These are phyloP conservation scores for Luffia ferchaultella DNA, from an alignment of 2,888 invertebrate species.

Conservation along the genomic window DNA sequence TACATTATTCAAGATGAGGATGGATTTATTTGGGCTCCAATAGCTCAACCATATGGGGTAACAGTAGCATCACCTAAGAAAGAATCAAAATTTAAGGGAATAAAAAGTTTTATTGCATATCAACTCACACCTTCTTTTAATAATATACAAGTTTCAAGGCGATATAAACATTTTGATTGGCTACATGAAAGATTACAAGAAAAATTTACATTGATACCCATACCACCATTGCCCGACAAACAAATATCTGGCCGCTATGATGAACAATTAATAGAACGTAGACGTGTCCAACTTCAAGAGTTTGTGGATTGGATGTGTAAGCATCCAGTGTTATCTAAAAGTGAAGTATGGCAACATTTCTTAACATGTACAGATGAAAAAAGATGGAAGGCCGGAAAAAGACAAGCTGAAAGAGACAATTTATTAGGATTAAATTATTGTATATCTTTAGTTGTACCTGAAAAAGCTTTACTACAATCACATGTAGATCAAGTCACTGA, in stretches of 20 bases:
- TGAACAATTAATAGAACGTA: slow-evolving; percentile 94
- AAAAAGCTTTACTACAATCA: slow-evolving; percentile 76
- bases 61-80: slow-evolving; percentile 95
- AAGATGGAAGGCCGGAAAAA: slow-evolving; percentile 96
- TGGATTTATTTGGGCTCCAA: slow-evolving; percentile 79
- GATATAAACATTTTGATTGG: slow-evolving; percentile 99
- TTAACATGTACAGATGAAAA: slow-evolving; percentile 97
- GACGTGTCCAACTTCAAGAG: slow-evolving; percentile 92
- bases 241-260: slow-evolving; percentile 97
- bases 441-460: slow-evolving; percentile 86
- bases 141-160: slow-evolving; percentile 89
- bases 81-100: slow-evolving; percentile 95
- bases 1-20: slow-evolving; percentile 78
- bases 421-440: slow-evolving; percentile 91
- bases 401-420: slow-evolving; percentile 94
- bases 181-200: slow-evolving; percentile 91
- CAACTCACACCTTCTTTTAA: slow-evolving; percentile 95
- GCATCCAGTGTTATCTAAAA: slow-evolving; percentile 92
- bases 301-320: slow-evolving; percentile 97
- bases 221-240: slow-evolving; percentile 98
- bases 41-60: slow-evolving; percentile 80
- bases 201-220: slow-evolving; percentile 93
- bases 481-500: slow-evolving; percentile 86
- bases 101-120: slow-evolving; percentile 98
- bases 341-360: slow-evolving; percentile 96